Conservation (phyloP, 2,113 vertebrate genomes). For the Phyllostomus discolor region DNA sequence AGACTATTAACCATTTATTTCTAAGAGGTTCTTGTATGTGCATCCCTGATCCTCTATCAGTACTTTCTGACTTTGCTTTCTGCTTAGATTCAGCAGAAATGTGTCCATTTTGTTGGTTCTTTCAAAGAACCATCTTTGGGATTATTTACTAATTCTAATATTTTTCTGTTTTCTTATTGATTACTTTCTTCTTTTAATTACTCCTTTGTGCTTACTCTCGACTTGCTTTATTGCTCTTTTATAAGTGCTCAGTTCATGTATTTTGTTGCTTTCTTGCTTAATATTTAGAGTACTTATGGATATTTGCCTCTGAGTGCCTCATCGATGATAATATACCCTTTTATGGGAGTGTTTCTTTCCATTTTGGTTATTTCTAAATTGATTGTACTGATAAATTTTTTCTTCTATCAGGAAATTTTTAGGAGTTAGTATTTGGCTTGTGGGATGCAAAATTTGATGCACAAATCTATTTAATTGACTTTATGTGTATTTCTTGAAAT, state of each 20-base stretch:
- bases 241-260: background rate
- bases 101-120: too few relatives aligned
- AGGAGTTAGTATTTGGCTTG: background rate
- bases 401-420: background rate
- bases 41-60: too few relatives aligned
- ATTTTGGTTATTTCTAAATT: conserved; percentile 25
- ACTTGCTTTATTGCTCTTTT: background rate
- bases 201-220: background rate
- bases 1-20: background rate
- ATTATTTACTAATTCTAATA: too few relatives aligned
- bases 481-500: background rate
- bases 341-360: background rate
- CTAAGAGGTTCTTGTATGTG: too few relatives aligned
- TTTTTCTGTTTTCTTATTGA: too few relatives aligned
- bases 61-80: too few relatives aligned
- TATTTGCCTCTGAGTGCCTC: background rate
- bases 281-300: background rate
- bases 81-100: too few relatives aligned
- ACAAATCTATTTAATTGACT: background rate
- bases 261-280: conserved; percentile 5
- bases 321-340: background rate
- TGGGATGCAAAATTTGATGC: background rate
- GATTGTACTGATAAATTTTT: background rate
- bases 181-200: background rate
- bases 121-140: too few relatives aligned